A percentile compares a stretch with the other conserved stretches of the same genome.
Evolutionary conservation across 2,797 vertebrate genomes (phyloP).

Genomic region (Naso thynnoides): DNA sequence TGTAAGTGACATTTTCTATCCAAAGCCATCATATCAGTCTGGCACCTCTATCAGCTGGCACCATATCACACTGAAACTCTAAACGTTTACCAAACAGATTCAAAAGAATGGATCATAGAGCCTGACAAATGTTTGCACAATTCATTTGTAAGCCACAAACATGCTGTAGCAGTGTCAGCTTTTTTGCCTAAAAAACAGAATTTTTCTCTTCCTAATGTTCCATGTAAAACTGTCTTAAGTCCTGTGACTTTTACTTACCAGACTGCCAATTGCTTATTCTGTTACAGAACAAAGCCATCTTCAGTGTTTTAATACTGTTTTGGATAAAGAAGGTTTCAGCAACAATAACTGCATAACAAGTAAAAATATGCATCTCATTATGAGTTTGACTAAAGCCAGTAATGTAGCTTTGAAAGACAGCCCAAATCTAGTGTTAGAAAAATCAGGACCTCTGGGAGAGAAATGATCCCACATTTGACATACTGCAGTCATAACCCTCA

Average conservation of each 20-base stretch:
- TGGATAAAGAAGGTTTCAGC: no score
- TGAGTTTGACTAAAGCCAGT: no score
- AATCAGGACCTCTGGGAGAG: conserved; percentile 26
- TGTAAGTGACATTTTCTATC: neutral
- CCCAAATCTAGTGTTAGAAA: neutral
- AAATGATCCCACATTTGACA: conserved; percentile 19
- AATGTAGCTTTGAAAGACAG: neutral
- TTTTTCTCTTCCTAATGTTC: neutral
- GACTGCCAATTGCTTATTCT: neutral
- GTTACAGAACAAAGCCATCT: neutral
- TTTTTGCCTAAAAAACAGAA: neutral
- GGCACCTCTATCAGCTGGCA: neutral
- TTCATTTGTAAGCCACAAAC: neutral
- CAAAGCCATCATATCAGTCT: neutral
- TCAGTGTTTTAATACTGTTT: no score
- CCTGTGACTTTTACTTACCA: neutral
- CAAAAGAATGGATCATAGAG: neutral
- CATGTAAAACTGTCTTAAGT: neutral
- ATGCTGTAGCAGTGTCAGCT: neutral
- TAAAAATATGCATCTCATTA: neutral
- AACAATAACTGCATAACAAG: neutral
- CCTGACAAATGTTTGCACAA: neutral
- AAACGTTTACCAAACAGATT: neutral
- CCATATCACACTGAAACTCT: neutral
- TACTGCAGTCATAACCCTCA: conserved; percentile 27